Evolutionary conservation across 2,113 vertebrate genomes (phyloP).

Genomic region (Jacana jacana): DNA sequence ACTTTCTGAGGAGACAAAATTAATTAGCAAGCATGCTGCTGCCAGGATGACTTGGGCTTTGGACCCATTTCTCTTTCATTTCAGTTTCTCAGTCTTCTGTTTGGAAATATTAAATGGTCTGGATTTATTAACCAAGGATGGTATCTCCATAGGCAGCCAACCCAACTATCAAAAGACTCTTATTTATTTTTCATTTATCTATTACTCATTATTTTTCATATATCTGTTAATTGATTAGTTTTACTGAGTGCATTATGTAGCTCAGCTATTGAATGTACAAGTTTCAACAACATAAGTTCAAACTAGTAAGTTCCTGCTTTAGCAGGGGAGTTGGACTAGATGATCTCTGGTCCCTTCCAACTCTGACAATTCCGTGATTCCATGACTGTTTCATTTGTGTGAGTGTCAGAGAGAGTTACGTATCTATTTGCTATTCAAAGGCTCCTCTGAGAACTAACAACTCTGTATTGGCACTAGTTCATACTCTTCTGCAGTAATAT

Average conservation of each 20-base stretch:
- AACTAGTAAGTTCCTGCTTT: not conserved
- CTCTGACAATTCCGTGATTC: too few relatives aligned
- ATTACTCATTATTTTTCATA: not conserved
- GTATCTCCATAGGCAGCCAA: not conserved
- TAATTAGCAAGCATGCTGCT: not conserved
- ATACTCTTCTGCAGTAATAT: not conserved
- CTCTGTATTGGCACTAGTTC: not conserved
- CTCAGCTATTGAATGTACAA: not conserved
- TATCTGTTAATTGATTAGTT: constrained; percentile 15
- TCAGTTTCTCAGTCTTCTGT: constrained; percentile 22
- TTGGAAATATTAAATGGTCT: constrained; percentile 21
- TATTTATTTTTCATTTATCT: constrained; percentile 39
- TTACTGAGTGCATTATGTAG: not conserved
- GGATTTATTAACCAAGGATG: not conserved
- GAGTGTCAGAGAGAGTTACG: not conserved
- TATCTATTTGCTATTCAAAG: constrained; percentile 6
- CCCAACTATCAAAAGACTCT: not conserved
- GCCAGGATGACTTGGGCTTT: not conserved
- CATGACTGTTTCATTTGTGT: not conserved
- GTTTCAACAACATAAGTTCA: not conserved
- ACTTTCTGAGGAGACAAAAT: not conserved
- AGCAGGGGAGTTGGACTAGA: too few relatives aligned
- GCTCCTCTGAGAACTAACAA: constrained; percentile 24
- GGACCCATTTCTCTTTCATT: not conserved
- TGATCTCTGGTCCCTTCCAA: too few relatives aligned